A percentile compares a stretch with the other conserved stretches of the same genome.
These are phyloP conservation scores for Seladonia tumulorum DNA, from an alignment of 2,888 invertebrate genomes.

Conservation along the genomic window DNA sequence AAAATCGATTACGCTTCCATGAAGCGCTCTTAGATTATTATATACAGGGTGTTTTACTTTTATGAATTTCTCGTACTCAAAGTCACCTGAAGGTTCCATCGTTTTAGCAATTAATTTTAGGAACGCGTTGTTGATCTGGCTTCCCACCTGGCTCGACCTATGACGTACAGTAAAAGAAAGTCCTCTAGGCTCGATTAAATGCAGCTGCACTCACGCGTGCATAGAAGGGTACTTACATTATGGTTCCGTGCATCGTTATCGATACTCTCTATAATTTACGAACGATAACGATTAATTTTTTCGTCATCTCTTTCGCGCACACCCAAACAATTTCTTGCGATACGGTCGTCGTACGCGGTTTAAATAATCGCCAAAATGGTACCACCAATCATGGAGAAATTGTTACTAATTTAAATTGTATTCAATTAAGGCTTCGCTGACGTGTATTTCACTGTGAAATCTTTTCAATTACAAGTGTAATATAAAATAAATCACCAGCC, in stretches of 20 bases:
- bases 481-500: too few species aligned
- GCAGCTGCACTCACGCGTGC: neutral
- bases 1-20: neutral
- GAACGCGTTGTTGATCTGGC: neutral
- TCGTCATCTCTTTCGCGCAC: neutral
- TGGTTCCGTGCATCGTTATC: constrained; percentile 13
- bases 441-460: neutral
- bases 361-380: neutral
- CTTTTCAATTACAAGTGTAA: neutral
- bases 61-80: too few species aligned
- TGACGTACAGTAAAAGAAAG: constrained; percentile 16
- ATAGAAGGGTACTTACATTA: constrained; percentile 17
- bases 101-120: constrained; percentile 11
- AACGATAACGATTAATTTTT: constrained; percentile 26
- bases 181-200: constrained; percentile 1
- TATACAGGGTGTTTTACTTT: too few species aligned
- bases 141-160: constrained; percentile 17
- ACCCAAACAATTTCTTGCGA: neutral
- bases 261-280: neutral
- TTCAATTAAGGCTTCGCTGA: neutral
- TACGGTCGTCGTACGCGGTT: neutral
- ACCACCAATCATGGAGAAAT: neutral
- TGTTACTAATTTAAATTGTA: neutral
- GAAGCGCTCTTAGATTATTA: neutral
- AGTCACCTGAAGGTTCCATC: too few species aligned